Conservation (phyloP, 2,113 vertebrate species). For the Rhizomys pruinosus region DNA sequence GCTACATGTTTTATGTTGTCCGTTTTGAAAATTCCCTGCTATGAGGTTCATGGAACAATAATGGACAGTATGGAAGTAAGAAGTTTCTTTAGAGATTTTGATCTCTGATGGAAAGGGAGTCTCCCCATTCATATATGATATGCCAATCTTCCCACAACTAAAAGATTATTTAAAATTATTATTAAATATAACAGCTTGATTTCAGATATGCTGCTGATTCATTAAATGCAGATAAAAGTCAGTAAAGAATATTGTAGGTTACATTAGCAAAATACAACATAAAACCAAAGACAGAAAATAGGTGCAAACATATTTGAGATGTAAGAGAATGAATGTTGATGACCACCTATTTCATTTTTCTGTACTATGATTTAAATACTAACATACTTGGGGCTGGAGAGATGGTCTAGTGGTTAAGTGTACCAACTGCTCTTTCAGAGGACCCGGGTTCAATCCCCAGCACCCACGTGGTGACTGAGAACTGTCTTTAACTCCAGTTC, state of each 20-base stretch:
- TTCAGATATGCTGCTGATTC: background rate
- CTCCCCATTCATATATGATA: background rate
- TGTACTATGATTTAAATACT: background rate
- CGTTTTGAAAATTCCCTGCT: slow-evolving; percentile 54
- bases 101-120: background rate
- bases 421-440: too few species aligned
- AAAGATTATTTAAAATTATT: background rate
- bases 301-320: background rate
- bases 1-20: slow-evolving; percentile 78
- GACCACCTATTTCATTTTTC: slow-evolving; percentile 3
- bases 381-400: too few species aligned
- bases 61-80: background rate
- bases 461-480: too few species aligned
- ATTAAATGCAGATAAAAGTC: background rate
- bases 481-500: too few species aligned
- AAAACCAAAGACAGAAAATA: background rate
- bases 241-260: background rate
- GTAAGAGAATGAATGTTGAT: background rate
- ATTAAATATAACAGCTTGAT: slow-evolving; percentile 1
- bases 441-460: too few species aligned
- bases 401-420: too few species aligned
- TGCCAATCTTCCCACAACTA: slow-evolving; percentile 17
- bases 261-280: slow-evolving; percentile 3
- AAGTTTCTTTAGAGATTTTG: background rate
- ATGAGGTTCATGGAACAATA: background rate